Conservation (phyloP, 2,888 invertebrate genomes). For the Hypomecis punctinalis region DNA sequence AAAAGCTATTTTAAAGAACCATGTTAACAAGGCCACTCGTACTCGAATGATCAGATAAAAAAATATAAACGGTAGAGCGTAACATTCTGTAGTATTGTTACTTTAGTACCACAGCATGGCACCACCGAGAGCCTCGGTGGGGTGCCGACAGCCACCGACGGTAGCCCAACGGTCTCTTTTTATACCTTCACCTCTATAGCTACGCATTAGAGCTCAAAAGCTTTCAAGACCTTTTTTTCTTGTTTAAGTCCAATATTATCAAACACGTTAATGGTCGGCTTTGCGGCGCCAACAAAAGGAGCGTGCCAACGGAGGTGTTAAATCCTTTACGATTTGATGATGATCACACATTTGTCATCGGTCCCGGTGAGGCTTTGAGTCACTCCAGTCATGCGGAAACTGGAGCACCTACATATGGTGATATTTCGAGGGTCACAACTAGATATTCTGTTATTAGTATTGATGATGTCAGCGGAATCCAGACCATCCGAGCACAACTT, state of each 20-base stretch:
- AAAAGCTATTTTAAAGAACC: too few relatives aligned
- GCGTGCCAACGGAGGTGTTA: conserved; percentile 85
- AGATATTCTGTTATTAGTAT: conserved; percentile 16
- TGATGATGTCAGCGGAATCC: conserved; percentile 30
- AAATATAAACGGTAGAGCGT: conserved; percentile 62
- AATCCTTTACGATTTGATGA: conserved; percentile 84
- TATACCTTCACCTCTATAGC: conserved; percentile 57
- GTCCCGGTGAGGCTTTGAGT: conserved; percentile 51
- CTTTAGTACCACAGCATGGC: conserved; percentile 74
- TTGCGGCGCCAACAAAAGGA: conserved; percentile 82
- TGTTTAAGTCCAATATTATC: conserved; percentile 71
- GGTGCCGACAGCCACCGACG: conserved; percentile 62
- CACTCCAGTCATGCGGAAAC: conserved; percentile 63
- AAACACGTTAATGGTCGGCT: conserved; percentile 84
- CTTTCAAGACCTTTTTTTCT: conserved; percentile 30
- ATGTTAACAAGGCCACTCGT: conserved; percentile 58
- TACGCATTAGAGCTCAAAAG: conserved; percentile 31
- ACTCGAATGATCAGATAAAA: conserved; percentile 48
- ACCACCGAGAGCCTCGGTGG: conserved; percentile 73
- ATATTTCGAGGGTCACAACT: conserved; percentile 26
- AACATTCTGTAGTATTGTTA: conserved; percentile 62
- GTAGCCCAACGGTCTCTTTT: conserved; percentile 80
- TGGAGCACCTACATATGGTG: conserved; percentile 49
- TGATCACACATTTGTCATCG: conserved; percentile 80
- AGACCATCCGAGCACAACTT: too few relatives aligned